Evolutionary conservation across 2,797 vertebrate species (phyloP), one percentile per base, ranked within the genome.

Genomic region (Anguilla anguilla): DNA sequence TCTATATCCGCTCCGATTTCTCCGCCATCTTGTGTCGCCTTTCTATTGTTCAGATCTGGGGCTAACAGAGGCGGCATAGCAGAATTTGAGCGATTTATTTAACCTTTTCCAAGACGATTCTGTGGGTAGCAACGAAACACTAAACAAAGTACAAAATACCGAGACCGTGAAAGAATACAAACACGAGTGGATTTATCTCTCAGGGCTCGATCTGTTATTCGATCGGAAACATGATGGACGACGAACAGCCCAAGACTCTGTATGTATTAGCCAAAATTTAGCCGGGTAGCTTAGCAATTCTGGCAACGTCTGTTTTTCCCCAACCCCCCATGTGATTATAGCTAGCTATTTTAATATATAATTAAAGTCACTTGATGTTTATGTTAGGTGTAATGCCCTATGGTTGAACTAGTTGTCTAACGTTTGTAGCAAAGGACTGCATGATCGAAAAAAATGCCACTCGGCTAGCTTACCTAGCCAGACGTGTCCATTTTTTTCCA

Each of bases 211-310:
- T 92, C 94, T 94, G 91, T 93, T 93, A 92, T 92, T 93, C 92
- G 94, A 92, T 91, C 94, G 91, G 90, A 90, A 92, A 91, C 91
- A 95, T 91, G 92, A 96, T 96, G 95, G 95, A 96, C 94, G 95
- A 96, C 91, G 95, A 96, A 89, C 94, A 94, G 92, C 94, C 95
- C 88, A 96, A 95, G 94, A 96, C 95, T 91, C 91, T 96, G 95
- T 96, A 93, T 94, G 95, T 95, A 91, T 90, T 83, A 82, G 64
- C 85, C 72, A 46, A 53, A 83, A 49, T 77, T 67, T 61, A 85
- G 55, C 59, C 74, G 64, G 84, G 74, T 57, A n/a, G 15, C 85
- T 51, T 35, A 3, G 55, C 46, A 2, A 55, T 39, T 43, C 31
- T 17, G 28, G 6, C 35, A 22, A 11, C 39, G 69, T 25, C 31